phyloP scores from a whole-genome alignment of 2,888 invertebrate species.

The Conops quadrifasciatus region DNA sequence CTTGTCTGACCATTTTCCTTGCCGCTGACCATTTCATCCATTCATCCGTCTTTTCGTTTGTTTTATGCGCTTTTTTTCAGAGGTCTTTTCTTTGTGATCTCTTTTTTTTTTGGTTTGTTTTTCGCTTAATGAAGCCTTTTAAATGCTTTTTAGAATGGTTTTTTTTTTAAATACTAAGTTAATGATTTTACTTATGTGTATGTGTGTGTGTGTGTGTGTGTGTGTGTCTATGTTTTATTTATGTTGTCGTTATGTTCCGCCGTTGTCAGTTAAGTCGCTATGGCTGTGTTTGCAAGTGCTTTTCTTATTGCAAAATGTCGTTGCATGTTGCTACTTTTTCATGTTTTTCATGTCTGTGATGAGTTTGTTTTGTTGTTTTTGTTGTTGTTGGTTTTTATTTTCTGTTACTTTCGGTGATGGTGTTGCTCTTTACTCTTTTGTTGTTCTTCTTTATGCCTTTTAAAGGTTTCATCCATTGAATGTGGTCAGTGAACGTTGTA shows the following conservation, averaged over 20 bases:
- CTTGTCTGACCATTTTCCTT: background rate
- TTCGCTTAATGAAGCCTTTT: constrained; percentile 23
- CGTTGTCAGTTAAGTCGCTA: background rate
- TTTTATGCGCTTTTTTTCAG: background rate
- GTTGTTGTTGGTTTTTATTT: background rate
- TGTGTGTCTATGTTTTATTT: background rate
- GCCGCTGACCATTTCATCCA: background rate
- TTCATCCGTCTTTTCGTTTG: background rate
- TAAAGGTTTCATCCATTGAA: constrained; percentile 28
- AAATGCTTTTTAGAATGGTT: constrained; percentile 12
- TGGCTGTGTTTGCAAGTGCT: background rate
- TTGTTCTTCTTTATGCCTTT: constrained; percentile 14
- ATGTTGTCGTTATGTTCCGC: background rate
- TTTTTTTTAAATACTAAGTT: constrained; percentile 9
- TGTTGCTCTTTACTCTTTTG: background rate
- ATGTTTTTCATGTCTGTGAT: background rate
- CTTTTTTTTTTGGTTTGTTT: background rate
- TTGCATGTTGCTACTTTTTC: background rate
- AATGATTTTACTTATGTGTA: background rate
- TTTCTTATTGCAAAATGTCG: too few species aligned
- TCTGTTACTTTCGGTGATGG: background rate
- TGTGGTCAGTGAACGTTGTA: constrained; percentile 31
- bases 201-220: background rate
- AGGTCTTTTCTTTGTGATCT: background rate
- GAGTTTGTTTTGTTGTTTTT: background rate